Conservation (phyloP, 2,797 vertebrate genomes). For the Characodon lateralis region DNA sequence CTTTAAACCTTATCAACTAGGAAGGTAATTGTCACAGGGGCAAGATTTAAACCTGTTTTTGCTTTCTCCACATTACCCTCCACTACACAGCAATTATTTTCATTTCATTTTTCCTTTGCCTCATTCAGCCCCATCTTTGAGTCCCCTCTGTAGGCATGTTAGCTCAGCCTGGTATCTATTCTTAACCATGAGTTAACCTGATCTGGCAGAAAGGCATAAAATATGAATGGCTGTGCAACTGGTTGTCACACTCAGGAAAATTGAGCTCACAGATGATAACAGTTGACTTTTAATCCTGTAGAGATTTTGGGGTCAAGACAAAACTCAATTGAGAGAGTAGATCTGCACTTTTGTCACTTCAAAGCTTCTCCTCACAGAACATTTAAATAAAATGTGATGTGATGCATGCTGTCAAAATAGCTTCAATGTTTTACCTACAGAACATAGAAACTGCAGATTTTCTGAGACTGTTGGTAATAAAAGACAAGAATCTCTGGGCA, state of each 20-base stretch:
- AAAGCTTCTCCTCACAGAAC: not conserved
- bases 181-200: not conserved
- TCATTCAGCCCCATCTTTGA: not conserved
- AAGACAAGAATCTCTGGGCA: not conserved
- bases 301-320: slow-evolving; percentile 3
- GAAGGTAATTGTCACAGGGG: no score
- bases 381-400: not conserved
- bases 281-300: slow-evolving; percentile 7
- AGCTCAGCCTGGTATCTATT: not conserved
- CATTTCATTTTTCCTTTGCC: not conserved
- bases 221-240: slow-evolving; percentile 4
- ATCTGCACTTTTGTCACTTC: not conserved
- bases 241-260: not conserved
- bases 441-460: not conserved
- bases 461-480: not conserved
- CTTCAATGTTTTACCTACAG: not conserved
- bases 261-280: not conserved
- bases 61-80: no score
- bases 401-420: not conserved
- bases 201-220: slow-evolving; percentile 7
- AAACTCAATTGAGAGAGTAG: not conserved
- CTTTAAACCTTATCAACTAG: not conserved
- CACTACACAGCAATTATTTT: not conserved
- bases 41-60: no score
- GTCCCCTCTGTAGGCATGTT: not conserved